phyloP scores from a whole-genome alignment of 2,113 vertebrate genomes.

The Forbesichthys agassizii region DNA sequence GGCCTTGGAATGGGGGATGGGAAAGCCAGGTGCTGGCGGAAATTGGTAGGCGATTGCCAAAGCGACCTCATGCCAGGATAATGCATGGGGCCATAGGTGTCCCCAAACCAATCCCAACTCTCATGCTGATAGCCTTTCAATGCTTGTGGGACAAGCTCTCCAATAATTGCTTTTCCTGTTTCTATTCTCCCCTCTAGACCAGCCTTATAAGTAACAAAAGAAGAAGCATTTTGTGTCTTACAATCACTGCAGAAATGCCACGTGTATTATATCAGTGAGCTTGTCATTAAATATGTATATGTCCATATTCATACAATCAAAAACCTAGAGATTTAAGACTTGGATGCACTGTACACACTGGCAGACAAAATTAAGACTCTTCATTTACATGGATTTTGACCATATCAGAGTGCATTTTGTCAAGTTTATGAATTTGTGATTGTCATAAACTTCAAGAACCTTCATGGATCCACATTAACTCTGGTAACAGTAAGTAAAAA shows the following conservation, averaged over 20 bases:
- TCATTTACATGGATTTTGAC: too few relatives aligned
- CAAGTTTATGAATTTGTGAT: too few relatives aligned
- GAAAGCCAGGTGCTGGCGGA: slow-evolving; percentile 86
- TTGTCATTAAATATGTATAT: not conserved
- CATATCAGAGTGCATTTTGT: too few relatives aligned
- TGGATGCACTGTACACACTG: too few relatives aligned
- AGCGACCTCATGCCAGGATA: slow-evolving; percentile 88
- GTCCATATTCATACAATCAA: not conserved
- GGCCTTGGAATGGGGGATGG: slow-evolving; percentile 79
- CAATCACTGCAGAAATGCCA: slow-evolving; percentile 42
- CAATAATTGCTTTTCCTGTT: slow-evolving; percentile 87
- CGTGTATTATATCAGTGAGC: slow-evolving; percentile 11
- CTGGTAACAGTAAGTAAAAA: too few relatives aligned
- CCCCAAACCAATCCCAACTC: slow-evolving; percentile 89
- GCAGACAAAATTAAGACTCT: too few relatives aligned
- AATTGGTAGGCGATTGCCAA: slow-evolving; percentile 86
- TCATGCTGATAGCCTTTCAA: slow-evolving; percentile 92
- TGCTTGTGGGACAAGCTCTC: slow-evolving; percentile 84
- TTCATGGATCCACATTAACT: too few relatives aligned
- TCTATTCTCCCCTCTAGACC: slow-evolving; percentile 68
- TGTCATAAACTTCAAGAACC: too few relatives aligned
- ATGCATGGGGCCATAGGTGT: slow-evolving; percentile 93
- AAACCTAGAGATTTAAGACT: too few relatives aligned
- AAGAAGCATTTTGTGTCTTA: slow-evolving; percentile 63
- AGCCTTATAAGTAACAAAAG: slow-evolving; percentile 48